These are phyloP conservation scores for Chrysocyon brachyurus DNA, from an alignment of 2,797 vertebrate species.

Conservation along the genomic window DNA sequence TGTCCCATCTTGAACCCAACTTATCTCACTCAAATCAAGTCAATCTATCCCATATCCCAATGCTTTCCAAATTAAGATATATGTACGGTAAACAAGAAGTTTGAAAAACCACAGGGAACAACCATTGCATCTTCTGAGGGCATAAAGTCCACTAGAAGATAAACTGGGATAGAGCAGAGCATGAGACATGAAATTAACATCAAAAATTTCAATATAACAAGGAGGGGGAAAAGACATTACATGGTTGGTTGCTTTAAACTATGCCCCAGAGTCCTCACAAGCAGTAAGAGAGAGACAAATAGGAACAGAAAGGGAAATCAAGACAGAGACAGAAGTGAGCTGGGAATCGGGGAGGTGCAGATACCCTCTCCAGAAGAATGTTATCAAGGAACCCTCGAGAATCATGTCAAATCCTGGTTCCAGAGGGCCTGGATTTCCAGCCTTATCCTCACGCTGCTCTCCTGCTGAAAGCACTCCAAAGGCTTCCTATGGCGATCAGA, in stretches of 20 bases:
- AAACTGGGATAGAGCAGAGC: background rate
- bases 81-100: background rate
- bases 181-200: background rate
- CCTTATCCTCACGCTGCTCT: background rate
- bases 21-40: background rate
- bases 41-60: background rate
- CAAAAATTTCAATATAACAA: background rate
- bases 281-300: background rate
- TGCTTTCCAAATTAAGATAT: background rate
- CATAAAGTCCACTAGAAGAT: background rate
- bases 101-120: constrained; percentile 48
- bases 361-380: background rate
- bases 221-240: background rate
- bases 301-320: background rate
- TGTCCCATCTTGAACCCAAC: background rate
- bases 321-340: background rate
- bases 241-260: background rate
- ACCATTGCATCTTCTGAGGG: background rate
- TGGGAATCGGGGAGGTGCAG: rapidly evolving
- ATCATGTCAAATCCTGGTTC: rapidly evolving
- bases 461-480: background rate
- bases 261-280: background rate
- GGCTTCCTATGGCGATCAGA: background rate
- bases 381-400: background rate
- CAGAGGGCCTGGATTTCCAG: background rate